Base-by-base conservation (phyloP, 2,113 vertebrate genomes). In the Danionella cerebrum region DNA sequence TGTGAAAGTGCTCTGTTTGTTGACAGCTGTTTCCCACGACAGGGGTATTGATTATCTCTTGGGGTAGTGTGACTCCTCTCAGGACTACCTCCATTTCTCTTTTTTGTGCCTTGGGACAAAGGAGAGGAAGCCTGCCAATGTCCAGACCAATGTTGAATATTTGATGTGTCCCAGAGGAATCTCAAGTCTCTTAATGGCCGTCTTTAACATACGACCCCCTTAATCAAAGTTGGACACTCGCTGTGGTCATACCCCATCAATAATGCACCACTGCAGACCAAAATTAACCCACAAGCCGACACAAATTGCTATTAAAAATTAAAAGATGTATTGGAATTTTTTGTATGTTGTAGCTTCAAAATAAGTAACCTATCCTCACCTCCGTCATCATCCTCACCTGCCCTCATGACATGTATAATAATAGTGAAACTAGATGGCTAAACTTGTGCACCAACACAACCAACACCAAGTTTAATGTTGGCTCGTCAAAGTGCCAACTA, bases 1-100 rank as follows among this genome's bases (percentile, higher is more conserved):
- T 59, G 67, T 74, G 67, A 74, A 70, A 76, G 39, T 25, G 63
- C 66, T 69, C 66, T 54, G 71, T 76, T 76, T 76, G 75, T 73
- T 70, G 75, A 76, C 75, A 73, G 71, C 66, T 76, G 70, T 67
- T 73, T 76, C 67, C 63, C 29, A 33, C 36, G 67, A 55, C 19
- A n/a, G 44, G 44, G 45, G 67, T 76, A 76, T 76, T 57, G 75
- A 73, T 73, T 67, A 47, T 58, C 33, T 63, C 67, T 57, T 18
- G 36, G 31, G 65, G 52, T 57, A 8, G 39, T 19, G 39, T 53
- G 38, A 41, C n/a, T 51, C 52, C 45, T 60, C 60, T 50, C 9
- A 19, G n/a, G 50, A 59, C 44, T 55, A 29, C 19, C n/a, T 53
- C 42, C 54, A 44, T 59, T 12, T 6, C 39, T 54, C 47, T 50